Evolutionary conservation across 2,113 vertebrate genomes (phyloP), one percentile per base, ranked within the genome.

Genomic region (Stictonetta naevosa): DNA sequence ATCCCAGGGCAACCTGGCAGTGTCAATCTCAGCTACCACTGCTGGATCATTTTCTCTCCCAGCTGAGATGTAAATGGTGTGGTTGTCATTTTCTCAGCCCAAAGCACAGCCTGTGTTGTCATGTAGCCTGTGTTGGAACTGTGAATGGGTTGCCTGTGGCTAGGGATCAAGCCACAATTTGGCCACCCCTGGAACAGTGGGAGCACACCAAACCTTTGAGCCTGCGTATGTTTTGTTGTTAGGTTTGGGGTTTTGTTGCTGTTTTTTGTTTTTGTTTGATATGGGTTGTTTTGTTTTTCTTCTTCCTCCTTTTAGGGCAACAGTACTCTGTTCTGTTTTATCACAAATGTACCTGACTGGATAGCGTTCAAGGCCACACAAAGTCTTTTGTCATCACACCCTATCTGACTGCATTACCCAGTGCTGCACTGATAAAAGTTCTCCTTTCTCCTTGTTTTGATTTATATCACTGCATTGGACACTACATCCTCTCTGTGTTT

Each of bases 21-120:
- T 92, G 92, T 95, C 91, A 93, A 92, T 94, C 83, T 95, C 59
- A 31, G 50, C 79, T 92, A 86, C 63, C 83, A 73, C 83, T 55
- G 55, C 92, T 74, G 79, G 36, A 88, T 96, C 33, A 1, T 81
- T 93, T 86, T 50, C 80, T 74, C 50, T 88, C 40, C 63, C 36
- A 18, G 83, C 23, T 62, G 83, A 74, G 85, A 10, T 44, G 38
- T 88, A 71, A 76, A 77, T 94, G 76, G 76, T 0, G 0, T 72
- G 20, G 40, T 50, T 44, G 77, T 92, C 22, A 14, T 36, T 86
- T 55, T 89, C 77, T 74, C 68, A 58, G n/a, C 6, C 40, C 52
- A 29, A 21, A 48, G 22, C 3, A 15, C 17, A 71, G 58, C 46
- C 53, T 42, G 62, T 58, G 66, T 48, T 62, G 48, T 17, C 34